phyloP scores from a whole-genome alignment of 2,888 invertebrate genomes.

The Neoitamus cyanurus region DNA sequence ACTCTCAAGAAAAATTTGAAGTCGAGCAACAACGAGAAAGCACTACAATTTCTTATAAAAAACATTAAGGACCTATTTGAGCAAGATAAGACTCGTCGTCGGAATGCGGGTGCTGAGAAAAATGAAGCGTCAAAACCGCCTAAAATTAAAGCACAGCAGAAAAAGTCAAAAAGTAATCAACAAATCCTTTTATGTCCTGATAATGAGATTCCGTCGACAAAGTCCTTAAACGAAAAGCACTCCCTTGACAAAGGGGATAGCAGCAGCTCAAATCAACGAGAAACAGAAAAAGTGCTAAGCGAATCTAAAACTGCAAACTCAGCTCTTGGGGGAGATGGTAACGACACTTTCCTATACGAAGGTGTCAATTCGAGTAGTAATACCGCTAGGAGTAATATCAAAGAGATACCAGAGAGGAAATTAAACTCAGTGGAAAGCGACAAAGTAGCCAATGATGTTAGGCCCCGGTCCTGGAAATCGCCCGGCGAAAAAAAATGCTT shows the following conservation, averaged over 20 bases:
- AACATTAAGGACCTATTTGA: constrained; percentile 52
- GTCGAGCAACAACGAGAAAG: constrained; percentile 57
- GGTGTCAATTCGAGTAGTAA: background rate
- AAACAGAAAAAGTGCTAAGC: constrained; percentile 14
- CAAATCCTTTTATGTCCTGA: background rate
- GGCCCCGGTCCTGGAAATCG: constrained; percentile 54
- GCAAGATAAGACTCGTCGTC: background rate
- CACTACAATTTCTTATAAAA: constrained; percentile 60
- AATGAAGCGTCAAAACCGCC: background rate
- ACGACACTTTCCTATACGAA: background rate
- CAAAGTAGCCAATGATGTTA: constrained; percentile 6
- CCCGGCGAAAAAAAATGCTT: constrained; percentile 55
- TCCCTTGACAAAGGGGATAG: background rate
- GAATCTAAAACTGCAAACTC: constrained; percentile 24
- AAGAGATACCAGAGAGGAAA: background rate
- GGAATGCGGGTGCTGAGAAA: background rate
- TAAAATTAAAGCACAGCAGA: background rate
- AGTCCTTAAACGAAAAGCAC: constrained; percentile 9
- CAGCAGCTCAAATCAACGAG: background rate
- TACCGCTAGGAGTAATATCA: background rate
- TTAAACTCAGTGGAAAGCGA: background rate
- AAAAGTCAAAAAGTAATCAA: background rate
- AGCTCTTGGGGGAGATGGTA: background rate
- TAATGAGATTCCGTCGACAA: constrained; percentile 29
- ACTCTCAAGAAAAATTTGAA: constrained; percentile 61